phyloP scores from a whole-genome alignment of 2,113 vertebrate species.

The Nothocercus nigrocapillus region DNA sequence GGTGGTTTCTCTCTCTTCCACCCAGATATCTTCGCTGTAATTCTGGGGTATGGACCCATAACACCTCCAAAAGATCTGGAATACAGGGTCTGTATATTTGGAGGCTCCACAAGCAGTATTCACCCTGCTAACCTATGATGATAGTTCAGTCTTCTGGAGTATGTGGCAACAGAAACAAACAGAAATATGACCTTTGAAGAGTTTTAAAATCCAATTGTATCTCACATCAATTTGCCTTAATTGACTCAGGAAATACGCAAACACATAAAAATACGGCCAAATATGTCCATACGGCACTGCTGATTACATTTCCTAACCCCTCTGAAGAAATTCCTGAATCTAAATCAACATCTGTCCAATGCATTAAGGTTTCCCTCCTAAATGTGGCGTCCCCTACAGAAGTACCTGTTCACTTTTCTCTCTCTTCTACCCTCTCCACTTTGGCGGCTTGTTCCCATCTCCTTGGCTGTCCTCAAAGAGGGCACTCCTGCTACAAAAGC shows the following conservation, averaged over 20 bases:
- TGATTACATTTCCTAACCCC: background rate
- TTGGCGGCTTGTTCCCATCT: background rate
- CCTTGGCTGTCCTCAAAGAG: background rate
- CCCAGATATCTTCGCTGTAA: background rate
- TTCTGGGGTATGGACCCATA: background rate
- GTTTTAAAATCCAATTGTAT: conserved; percentile 16
- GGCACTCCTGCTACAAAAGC: background rate
- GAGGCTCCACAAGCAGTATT: background rate
- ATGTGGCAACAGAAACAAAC: conserved; percentile 38
- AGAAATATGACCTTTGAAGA: conserved; percentile 51
- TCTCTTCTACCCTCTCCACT: background rate
- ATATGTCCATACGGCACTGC: background rate
- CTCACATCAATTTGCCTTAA: conserved; percentile 1
- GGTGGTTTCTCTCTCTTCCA: background rate
- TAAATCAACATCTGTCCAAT: background rate
- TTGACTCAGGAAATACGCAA: conserved; percentile 32
- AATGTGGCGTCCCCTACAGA: background rate
- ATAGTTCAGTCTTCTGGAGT: background rate
- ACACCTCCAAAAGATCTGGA: background rate
- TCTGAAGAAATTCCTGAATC: background rate
- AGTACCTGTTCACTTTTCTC: background rate
- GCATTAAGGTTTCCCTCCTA: background rate
- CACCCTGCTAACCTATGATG: background rate
- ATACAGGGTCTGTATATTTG: background rate
- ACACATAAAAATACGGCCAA: background rate